Percentiles rank a stretch among this genome's conserved stretches.
Conservation (phyloP, 2,888 invertebrate genomes). For the Drosophila anceps region DNA sequence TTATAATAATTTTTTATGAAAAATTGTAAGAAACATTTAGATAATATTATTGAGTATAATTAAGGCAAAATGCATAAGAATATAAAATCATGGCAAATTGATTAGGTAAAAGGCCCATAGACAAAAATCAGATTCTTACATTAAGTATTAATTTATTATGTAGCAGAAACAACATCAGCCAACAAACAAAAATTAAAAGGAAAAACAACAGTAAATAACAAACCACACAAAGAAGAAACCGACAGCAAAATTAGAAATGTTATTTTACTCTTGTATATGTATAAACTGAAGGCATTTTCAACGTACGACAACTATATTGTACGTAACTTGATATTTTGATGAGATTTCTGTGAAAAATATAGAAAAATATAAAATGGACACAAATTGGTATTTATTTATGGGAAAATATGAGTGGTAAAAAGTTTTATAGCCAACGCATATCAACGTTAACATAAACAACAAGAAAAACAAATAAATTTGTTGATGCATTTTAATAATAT, state of each 20-base stretch:
- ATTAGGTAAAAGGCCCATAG: slow-evolving; percentile 47
- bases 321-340: slow-evolving; percentile 84
- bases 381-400: slow-evolving; percentile 56
- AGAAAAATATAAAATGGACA: slow-evolving; percentile 65
- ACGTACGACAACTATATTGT: slow-evolving; percentile 81
- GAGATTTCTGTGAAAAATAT: slow-evolving; percentile 83
- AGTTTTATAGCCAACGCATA: neutral
- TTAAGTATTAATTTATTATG: slow-evolving; percentile 69
- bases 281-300: slow-evolving; percentile 76
- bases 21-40: slow-evolving; percentile 54
- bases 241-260: slow-evolving; percentile 66
- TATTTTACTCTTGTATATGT: slow-evolving; percentile 80
- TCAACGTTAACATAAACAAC: slow-evolving; percentile 4
- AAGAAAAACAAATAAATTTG: slow-evolving; percentile 18
- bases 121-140: slow-evolving; percentile 58
- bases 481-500: slow-evolving; percentile 57
- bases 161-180: slow-evolving; percentile 20
- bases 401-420: neutral
- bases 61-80: slow-evolving; percentile 31
- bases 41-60: slow-evolving; percentile 48
- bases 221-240: slow-evolving; percentile 36
- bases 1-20: slow-evolving; percentile 57
- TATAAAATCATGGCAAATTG: slow-evolving; percentile 31
- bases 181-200: neutral
- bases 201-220: slow-evolving; percentile 7